phyloP scores from a whole-genome alignment of 2,888 invertebrate genomes.

The Ypsolopha scabrella region DNA sequence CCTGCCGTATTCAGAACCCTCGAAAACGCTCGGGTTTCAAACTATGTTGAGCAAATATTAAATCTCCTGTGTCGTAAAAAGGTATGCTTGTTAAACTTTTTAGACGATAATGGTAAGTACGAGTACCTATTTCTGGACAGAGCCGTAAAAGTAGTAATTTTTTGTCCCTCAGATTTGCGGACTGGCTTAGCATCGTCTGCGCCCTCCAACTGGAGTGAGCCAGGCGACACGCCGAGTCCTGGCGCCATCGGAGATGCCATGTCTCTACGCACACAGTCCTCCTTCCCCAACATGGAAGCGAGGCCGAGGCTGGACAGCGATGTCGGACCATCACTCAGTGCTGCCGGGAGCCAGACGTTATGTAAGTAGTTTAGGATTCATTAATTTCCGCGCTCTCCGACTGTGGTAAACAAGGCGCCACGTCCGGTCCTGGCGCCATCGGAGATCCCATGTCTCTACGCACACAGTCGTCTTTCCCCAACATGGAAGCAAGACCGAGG shows the following conservation, averaged over 20 bases:
- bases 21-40: too few relatives aligned
- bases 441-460: constrained; percentile 23
- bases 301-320: constrained; percentile 58
- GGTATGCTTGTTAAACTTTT: too few relatives aligned
- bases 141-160: too few relatives aligned
- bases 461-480: constrained; percentile 36
- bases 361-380: constrained; percentile 20
- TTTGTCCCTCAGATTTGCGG: constrained; percentile 1
- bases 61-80: too few relatives aligned
- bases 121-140: too few relatives aligned
- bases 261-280: constrained; percentile 37
- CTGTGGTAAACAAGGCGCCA: constrained; percentile 26
- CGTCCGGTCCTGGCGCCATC: constrained; percentile 1
- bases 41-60: too few relatives aligned
- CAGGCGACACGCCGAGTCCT: constrained; percentile 4
- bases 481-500: constrained; percentile 31
- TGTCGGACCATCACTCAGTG: constrained; percentile 59
- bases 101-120: too few relatives aligned
- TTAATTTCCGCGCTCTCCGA: constrained; percentile 43
- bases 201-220: constrained; percentile 42
- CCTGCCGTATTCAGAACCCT: too few relatives aligned
- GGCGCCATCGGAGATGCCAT: background rate
- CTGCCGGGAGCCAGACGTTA: constrained; percentile 58
- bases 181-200: constrained; percentile 50
- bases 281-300: constrained; percentile 28